These are phyloP conservation scores for Trochalopteron elliotii DNA, from an alignment of 2,113 vertebrate species.

Conservation along the genomic window DNA sequence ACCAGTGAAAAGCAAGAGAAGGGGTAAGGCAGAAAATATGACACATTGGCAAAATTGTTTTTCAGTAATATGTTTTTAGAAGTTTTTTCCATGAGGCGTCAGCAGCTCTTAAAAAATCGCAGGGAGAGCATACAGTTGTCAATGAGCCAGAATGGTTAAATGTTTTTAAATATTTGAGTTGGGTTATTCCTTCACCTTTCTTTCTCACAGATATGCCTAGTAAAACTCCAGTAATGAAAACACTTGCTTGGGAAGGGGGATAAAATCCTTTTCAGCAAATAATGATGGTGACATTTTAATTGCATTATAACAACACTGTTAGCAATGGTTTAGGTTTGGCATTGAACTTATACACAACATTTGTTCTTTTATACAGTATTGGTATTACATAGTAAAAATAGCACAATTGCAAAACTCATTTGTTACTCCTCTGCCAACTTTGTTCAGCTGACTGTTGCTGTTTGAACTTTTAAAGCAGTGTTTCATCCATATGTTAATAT, in stretches of 20 bases:
- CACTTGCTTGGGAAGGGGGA: neutral
- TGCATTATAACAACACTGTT: neutral
- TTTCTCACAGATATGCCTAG: constrained; percentile 43
- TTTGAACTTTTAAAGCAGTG: constrained; percentile 62
- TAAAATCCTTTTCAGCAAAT: constrained; percentile 33
- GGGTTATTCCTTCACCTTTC: constrained; percentile 55
- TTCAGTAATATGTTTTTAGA: constrained; percentile 55
- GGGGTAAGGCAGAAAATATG: constrained; percentile 46
- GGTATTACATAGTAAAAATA: constrained; percentile 53
- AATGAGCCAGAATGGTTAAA: constrained; percentile 10
- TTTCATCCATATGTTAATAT: constrained; percentile 66
- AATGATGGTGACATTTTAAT: constrained; percentile 44
- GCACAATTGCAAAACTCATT: constrained; percentile 65
- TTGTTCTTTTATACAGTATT: constrained; percentile 49
- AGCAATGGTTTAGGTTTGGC: constrained; percentile 33
- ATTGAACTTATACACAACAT: constrained; percentile 25
- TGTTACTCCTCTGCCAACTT: constrained; percentile 57
- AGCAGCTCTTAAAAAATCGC: constrained; percentile 55
- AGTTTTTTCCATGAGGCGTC: constrained; percentile 53
- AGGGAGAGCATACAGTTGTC: constrained; percentile 34
- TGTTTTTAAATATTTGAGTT: constrained; percentile 52
- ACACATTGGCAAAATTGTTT: constrained; percentile 61
- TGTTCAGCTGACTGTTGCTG: constrained; percentile 41
- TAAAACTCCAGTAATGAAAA: constrained; percentile 63
- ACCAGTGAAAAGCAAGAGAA: constrained; percentile 18